These are phyloP conservation scores for Bradypus variegatus DNA, from an alignment of 2,797 vertebrate genomes.

Conservation along the genomic window DNA sequence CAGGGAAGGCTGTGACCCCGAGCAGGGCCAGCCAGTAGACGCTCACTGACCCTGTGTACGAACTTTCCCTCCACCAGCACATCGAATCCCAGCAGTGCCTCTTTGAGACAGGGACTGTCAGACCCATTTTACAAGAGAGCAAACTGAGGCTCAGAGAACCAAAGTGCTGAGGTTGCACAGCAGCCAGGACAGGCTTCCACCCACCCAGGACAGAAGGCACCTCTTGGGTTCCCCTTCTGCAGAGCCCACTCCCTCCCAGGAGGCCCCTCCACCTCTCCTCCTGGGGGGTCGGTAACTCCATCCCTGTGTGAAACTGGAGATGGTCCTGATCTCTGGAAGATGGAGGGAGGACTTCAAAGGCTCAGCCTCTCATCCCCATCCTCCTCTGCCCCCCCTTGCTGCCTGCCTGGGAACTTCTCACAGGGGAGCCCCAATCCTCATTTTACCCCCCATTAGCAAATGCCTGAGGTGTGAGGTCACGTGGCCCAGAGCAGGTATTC, in stretches of 20 bases:
- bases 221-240: neutral
- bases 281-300: constrained; percentile 53
- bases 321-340: neutral
- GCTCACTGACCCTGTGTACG: neutral
- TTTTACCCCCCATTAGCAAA: neutral
- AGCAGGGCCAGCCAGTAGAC: neutral
- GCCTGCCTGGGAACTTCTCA: neutral
- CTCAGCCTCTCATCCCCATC: neutral
- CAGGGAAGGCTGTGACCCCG: neutral
- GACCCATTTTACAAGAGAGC: neutral
- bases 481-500: neutral
- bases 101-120: neutral
- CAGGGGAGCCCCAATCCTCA: neutral
- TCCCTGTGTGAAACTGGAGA: constrained; percentile 48
- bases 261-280: neutral
- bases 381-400: neutral
- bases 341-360: constrained; percentile 55
- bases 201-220: neutral
- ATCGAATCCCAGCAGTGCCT: neutral
- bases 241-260: neutral
- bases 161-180: neutral
- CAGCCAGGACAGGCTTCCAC: neutral
- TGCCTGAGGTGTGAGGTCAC: neutral
- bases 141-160: neutral
- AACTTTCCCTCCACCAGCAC: neutral